Evolutionary conservation across 2,113 vertebrate species (phyloP).

Genomic region (Pogonocichla stellata): DNA sequence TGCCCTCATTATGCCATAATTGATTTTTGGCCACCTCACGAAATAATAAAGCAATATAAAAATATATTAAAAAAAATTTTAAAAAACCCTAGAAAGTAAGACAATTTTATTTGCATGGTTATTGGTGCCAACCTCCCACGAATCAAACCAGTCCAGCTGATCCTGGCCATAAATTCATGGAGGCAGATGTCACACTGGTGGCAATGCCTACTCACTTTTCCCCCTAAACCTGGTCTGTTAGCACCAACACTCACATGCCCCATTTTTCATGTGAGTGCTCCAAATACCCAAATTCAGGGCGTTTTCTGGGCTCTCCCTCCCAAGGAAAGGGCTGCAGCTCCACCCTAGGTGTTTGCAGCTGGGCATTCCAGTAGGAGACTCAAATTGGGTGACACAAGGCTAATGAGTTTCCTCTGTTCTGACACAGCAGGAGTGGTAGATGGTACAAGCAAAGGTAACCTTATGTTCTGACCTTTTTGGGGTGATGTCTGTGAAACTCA

Average conservation of each 20-base stretch:
- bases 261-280: fast-evolving
- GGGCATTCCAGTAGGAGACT: neutral
- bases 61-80: neutral
- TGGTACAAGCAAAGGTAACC: neutral
- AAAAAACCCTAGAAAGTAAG: too few relatives aligned
- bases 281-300: fast-evolving
- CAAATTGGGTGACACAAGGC: neutral
- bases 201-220: neutral
- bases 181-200: fast-evolving
- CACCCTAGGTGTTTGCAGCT: neutral
- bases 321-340: neutral
- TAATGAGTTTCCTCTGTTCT: neutral
- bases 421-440: neutral
- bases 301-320: neutral
- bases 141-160: neutral
- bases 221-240: neutral
- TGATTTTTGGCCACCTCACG: neutral
- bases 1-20: neutral
- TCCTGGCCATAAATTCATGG: fast-evolving
- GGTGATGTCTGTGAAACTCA: neutral
- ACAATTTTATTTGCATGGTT: neutral
- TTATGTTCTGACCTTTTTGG: neutral
- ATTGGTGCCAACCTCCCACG: fast-evolving
- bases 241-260: neutral
- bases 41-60: neutral